phyloP scores from a whole-genome alignment of 2,797 vertebrate species.

The Neopelma chrysocephalum region DNA sequence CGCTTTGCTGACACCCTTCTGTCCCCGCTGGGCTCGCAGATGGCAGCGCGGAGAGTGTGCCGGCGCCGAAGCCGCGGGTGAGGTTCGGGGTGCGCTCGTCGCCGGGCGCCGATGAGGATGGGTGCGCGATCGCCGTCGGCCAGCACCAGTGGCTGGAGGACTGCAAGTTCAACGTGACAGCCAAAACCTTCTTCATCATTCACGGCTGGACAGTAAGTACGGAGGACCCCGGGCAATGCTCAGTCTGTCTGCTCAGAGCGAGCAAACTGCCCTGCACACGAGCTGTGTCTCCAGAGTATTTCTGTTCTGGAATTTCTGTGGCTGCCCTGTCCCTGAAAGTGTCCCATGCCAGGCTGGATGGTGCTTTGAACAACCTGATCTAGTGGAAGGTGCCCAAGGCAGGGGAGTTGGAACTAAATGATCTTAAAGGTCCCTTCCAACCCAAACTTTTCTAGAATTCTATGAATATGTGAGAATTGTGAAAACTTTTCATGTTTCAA shows the following conservation, averaged over 20 bases:
- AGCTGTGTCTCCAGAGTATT: neutral
- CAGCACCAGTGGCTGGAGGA: slow-evolving; percentile 72
- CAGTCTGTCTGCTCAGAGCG: neutral
- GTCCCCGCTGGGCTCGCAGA: neutral
- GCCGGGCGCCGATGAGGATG: slow-evolving; percentile 78
- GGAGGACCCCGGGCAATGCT: neutral
- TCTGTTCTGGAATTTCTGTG: neutral
- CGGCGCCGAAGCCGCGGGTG: slow-evolving; percentile 19
- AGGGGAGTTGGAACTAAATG: neutral
- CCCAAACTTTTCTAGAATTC: neutral
- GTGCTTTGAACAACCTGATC: neutral
- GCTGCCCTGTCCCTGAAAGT: neutral
- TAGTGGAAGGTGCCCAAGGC: neutral
- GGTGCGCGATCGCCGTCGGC: slow-evolving; percentile 80
- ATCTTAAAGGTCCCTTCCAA: neutral
- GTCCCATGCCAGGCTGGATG: neutral
- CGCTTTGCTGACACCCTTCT: neutral
- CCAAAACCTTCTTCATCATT: slow-evolving; percentile 92
- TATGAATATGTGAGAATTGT: neutral
- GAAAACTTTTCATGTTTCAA: neutral
- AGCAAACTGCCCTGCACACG: neutral
- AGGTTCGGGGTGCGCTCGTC: slow-evolving; percentile 83
- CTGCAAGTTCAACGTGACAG: slow-evolving; percentile 87
- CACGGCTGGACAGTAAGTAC: slow-evolving; percentile 92
- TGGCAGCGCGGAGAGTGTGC: neutral